These are phyloP conservation scores for Venusia cambrica DNA, from an alignment of 2,888 invertebrate species.

Conservation along the genomic window DNA sequence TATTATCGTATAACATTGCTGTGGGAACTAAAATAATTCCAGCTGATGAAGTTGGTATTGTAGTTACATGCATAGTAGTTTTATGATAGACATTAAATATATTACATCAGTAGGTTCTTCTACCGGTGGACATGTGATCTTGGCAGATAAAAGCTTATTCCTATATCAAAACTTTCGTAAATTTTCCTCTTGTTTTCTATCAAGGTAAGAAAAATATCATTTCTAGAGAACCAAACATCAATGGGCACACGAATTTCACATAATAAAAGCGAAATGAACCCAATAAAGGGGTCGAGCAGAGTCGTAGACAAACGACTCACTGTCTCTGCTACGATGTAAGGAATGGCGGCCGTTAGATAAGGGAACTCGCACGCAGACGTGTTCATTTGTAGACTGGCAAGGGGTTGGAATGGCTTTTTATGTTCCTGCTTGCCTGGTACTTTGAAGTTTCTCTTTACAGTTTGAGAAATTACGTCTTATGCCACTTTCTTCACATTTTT, in stretches of 20 bases:
- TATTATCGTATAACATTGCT: too few relatives aligned
- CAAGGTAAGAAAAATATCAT: slow-evolving; percentile 6
- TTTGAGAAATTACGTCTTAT: too few relatives aligned
- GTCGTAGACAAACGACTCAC: slow-evolving; percentile 21
- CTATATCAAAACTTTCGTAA: not conserved
- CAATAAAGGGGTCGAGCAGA: slow-evolving; percentile 17
- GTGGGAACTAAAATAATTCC: too few relatives aligned
- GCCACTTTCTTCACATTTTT: too few relatives aligned
- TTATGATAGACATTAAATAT: too few relatives aligned
- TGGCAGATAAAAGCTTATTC: too few relatives aligned
- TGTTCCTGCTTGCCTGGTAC: slow-evolving; percentile 15
- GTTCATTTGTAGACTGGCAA: slow-evolving; percentile 27
- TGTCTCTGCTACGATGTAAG: slow-evolving; percentile 44
- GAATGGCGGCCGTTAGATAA: slow-evolving; percentile 60
- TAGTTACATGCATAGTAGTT: too few relatives aligned
- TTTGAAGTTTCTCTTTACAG: slow-evolving; percentile 5
- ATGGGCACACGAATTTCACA: slow-evolving; percentile 18
- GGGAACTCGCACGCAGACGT: slow-evolving; percentile 37
- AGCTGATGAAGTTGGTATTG: too few relatives aligned
- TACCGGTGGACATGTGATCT: too few relatives aligned
- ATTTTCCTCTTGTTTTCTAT: slow-evolving; percentile 1
- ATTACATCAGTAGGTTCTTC: too few relatives aligned
- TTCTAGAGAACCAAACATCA: slow-evolving; percentile 12
- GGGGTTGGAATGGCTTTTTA: slow-evolving; percentile 32
- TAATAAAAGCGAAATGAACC: slow-evolving; percentile 20